Conservation (phyloP, 2,113 vertebrate species). For the Brevimyrus niger region DNA sequence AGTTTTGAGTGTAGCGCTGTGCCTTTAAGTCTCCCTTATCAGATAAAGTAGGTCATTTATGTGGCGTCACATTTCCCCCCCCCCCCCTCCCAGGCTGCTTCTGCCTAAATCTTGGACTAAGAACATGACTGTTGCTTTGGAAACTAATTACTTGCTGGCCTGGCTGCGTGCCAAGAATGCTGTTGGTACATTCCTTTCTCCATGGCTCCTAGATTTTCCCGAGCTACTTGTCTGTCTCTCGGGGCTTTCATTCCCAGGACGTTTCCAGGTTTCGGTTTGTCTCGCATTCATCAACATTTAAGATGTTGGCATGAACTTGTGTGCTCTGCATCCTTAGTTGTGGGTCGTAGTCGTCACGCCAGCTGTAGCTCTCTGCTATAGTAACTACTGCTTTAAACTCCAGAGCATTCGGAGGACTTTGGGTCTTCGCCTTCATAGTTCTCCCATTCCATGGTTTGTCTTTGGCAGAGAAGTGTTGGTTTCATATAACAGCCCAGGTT, state of each 20-base stretch:
- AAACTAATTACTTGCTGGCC: conserved; percentile 32
- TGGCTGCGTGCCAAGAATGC: conserved; percentile 28
- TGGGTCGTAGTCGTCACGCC: not conserved
- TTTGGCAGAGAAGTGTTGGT: conserved; percentile 34
- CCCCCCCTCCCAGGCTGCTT: too few relatives aligned
- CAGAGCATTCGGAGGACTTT: not conserved
- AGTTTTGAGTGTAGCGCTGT: not conserved
- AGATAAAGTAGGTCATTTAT: not conserved
- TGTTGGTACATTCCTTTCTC: conserved; percentile 30
- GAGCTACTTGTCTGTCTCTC: not conserved
- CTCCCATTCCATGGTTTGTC: conserved; percentile 27
- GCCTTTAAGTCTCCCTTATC: not conserved
- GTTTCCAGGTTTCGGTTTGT: not conserved
- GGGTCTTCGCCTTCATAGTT: conserved; percentile 9
- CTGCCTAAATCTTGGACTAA: not conserved
- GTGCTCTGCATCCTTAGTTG: not conserved
- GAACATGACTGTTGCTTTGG: conserved; percentile 29
- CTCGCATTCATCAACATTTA: not conserved
- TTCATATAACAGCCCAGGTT: conserved; percentile 34
- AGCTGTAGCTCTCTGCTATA: not conserved
- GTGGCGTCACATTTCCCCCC: not conserved
- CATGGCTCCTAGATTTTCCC: conserved; percentile 13
- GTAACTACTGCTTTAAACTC: not conserved
- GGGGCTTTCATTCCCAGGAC: not conserved
- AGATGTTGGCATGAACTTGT: not conserved